These are phyloP conservation scores for Tachyglossus aculeatus DNA, from an alignment of 2,797 vertebrate species.

Conservation along the genomic window DNA sequence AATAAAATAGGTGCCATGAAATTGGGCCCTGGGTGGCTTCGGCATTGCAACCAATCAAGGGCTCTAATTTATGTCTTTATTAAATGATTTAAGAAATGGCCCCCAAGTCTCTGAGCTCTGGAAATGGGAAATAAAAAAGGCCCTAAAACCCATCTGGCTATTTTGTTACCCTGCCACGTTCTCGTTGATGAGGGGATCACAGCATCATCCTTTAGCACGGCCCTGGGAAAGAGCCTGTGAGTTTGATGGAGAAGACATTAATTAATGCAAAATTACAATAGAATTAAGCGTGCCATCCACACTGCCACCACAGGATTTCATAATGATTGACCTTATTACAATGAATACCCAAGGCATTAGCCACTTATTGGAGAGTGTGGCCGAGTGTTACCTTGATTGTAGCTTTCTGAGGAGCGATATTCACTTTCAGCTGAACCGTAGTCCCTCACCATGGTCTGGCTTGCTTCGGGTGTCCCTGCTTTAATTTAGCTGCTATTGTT, in stretches of 20 bases:
- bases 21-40: constrained; percentile 10
- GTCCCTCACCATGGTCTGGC: constrained; percentile 1
- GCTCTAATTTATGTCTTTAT: background rate
- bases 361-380: background rate
- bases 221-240: constrained; percentile 18
- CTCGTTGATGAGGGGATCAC: background rate
- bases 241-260: constrained; percentile 35
- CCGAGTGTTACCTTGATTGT: background rate
- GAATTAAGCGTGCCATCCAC: constrained; percentile 32
- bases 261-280: constrained; percentile 48
- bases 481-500: constrained; percentile 25
- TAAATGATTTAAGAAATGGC: background rate
- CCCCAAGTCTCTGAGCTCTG: background rate
- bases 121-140: background rate
- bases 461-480: constrained; percentile 25
- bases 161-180: background rate
- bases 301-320: background rate
- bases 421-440: background rate
- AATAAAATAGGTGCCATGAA: background rate
- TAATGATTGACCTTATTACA: constrained; percentile 20
- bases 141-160: background rate
- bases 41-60: background rate
- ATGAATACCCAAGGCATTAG: background rate
- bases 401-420: constrained; percentile 7
- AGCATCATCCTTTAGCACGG: constrained; percentile 21